These are phyloP conservation scores for Halictus quadricinctus DNA, from an alignment of 2,888 invertebrate species.

Conservation along the genomic window DNA sequence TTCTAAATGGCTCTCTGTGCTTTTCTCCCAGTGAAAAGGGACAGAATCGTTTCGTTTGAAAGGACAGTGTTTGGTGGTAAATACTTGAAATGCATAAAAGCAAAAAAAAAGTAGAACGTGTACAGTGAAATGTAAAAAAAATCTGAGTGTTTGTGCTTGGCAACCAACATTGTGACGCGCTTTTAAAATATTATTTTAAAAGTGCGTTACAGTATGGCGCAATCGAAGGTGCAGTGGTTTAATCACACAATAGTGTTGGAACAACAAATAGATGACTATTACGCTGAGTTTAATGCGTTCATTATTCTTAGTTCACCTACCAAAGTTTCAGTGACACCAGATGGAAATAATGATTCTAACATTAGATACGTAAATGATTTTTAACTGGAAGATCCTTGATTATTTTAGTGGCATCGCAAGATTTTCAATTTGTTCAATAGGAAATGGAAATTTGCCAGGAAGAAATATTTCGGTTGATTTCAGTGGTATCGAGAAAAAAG, in stretches of 20 bases:
- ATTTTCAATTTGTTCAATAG: constrained; percentile 37
- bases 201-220: constrained; percentile 57
- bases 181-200: constrained; percentile 51
- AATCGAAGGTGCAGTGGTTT: constrained; percentile 81
- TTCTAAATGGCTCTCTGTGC: constrained; percentile 46
- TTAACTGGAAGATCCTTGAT: constrained; percentile 43
- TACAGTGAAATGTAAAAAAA: constrained; percentile 80
- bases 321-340: constrained; percentile 55
- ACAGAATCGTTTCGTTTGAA: constrained; percentile 39
- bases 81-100: constrained; percentile 73
- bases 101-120: constrained; percentile 71
- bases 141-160: constrained; percentile 65
- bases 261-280: constrained; percentile 80
- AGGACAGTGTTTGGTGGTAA: constrained; percentile 55
- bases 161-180: constrained; percentile 55
- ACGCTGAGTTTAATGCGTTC: constrained; percentile 77
- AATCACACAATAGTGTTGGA: constrained; percentile 80
- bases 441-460: constrained; percentile 36
- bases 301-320: constrained; percentile 71
- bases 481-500: constrained; percentile 43
- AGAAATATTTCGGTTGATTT: constrained; percentile 39
- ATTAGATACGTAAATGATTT: constrained; percentile 44
- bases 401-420: constrained; percentile 48
- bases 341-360: constrained; percentile 35
- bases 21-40: constrained; percentile 49